Conservation (phyloP, 92 coral and sea anemone genomes). For the Heliopora coerulea region DNA sequence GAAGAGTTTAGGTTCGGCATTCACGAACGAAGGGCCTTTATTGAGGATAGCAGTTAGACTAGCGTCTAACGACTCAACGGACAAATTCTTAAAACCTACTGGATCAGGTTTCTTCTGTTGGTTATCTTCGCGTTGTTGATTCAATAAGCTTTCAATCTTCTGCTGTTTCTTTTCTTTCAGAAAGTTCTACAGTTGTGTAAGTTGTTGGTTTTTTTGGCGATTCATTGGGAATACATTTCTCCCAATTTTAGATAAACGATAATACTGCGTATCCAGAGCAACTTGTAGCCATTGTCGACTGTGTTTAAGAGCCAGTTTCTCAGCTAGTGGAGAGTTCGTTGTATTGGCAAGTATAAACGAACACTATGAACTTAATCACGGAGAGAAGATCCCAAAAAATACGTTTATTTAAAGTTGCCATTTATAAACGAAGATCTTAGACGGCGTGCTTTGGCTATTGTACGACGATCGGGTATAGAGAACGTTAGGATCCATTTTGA, state of each 20-base stretch:
- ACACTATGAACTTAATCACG: constrained; percentile 22
- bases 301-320: constrained; percentile 30
- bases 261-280: constrained; percentile 19
- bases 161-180: constrained; percentile 9
- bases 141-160: not conserved
- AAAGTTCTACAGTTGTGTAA: not conserved
- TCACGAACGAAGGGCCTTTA: constrained; percentile 41
- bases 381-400: not conserved
- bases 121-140: not conserved
- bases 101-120: not conserved
- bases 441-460: constrained; percentile 13
- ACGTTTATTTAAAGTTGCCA: constrained; percentile 35
- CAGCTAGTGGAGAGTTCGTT: constrained; percentile 34
- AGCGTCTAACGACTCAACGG: not conserved
- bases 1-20: constrained; percentile 30
- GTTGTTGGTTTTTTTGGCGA: constrained; percentile 12
- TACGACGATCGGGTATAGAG: constrained; percentile 32
- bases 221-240: constrained; percentile 10
- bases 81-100: not conserved
- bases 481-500: constrained; percentile 33
- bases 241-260: not conserved
- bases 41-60: not conserved
- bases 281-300: constrained; percentile 42
- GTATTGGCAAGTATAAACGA: constrained; percentile 25
- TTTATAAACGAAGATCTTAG: constrained; percentile 42